Percentiles rank a stretch among this genome's conserved stretches.
Conservation (phyloP, 2,888 invertebrate species). For the Cephalotes varians region DNA sequence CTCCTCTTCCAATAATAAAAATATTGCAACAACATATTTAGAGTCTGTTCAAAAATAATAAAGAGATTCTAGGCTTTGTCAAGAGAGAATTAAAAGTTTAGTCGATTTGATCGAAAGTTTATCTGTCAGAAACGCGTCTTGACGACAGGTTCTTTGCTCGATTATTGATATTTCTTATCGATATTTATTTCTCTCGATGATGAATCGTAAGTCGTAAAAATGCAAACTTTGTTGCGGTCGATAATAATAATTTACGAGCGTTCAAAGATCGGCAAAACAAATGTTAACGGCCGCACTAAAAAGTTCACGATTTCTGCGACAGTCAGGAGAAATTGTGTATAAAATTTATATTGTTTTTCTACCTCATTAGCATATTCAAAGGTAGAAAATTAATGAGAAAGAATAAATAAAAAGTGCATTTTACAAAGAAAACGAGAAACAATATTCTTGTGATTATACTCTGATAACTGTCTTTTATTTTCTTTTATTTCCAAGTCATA, state of each 20-base stretch:
- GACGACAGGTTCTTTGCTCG: not conserved
- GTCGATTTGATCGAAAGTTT: not conserved
- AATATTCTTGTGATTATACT: not conserved
- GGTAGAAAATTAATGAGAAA: not conserved
- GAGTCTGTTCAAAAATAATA: conserved; percentile 5
- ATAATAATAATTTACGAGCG: conserved; percentile 20
- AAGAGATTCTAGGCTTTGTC: not conserved
- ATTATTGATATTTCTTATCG: conserved; percentile 3
- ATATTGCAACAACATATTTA: conserved; percentile 9
- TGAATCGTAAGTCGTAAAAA: not conserved
- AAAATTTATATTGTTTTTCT: conserved; percentile 1
- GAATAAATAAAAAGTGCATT: not conserved
- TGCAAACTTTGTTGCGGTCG: not conserved
- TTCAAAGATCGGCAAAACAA: not conserved
- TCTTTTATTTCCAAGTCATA: not conserved
- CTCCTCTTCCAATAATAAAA: not conserved
- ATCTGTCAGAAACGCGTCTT: not conserved
- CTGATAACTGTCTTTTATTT: not conserved
- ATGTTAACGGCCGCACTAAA: not conserved
- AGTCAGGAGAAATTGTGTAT: not conserved
- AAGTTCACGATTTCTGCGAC: not conserved
- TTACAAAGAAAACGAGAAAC: not conserved
- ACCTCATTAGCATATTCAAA: not conserved
- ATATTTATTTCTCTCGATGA: not conserved
- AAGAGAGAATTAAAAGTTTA: not conserved